A percentile compares a stretch with the other conserved stretches of the same genome.
phyloP scores from a whole-genome alignment of 2,888 invertebrate species.

The Agonopterix heracliana region DNA sequence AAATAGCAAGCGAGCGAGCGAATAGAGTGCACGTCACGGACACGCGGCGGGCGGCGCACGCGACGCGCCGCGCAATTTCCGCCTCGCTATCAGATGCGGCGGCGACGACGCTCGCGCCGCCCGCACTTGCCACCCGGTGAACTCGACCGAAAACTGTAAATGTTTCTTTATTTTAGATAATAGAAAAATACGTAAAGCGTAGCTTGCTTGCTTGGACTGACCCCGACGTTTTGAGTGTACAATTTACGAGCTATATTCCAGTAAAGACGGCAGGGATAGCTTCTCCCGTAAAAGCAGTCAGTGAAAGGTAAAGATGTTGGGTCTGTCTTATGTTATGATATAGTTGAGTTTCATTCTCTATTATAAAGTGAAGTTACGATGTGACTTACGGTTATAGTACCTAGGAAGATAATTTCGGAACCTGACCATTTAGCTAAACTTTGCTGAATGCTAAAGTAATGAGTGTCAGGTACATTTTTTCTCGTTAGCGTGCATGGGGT shows the following conservation, averaged over 20 bases:
- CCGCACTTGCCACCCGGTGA: conserved; percentile 24
- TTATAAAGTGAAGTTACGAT: no score
- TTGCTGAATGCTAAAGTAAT: no score
- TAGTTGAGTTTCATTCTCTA: no score
- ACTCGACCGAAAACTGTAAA: conserved; percentile 40
- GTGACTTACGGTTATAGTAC: no score
- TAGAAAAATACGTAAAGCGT: conserved; percentile 20
- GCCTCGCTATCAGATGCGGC: conserved; percentile 62
- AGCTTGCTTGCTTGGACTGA: not conserved
- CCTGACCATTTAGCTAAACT: no score
- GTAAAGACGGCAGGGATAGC: not conserved
- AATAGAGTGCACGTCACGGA: conserved; percentile 58
- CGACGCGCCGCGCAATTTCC: conserved; percentile 69
- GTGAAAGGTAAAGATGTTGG: no score
- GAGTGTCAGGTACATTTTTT: no score
- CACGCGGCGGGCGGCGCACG: conserved; percentile 61
- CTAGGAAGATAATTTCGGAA: no score
- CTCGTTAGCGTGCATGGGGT: not conserved
- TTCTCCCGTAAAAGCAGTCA: not conserved
- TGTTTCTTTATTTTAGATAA: conserved; percentile 27
- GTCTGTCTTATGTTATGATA: no score
- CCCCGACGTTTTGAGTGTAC: conserved; percentile 1
- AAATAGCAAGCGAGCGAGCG: conserved; percentile 47
- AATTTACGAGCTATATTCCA: conserved; percentile 1
- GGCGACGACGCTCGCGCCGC: conserved; percentile 32